Base-by-base conservation (phyloP, 2,113 vertebrate genomes). In the Rhinolophus sinicus region DNA sequence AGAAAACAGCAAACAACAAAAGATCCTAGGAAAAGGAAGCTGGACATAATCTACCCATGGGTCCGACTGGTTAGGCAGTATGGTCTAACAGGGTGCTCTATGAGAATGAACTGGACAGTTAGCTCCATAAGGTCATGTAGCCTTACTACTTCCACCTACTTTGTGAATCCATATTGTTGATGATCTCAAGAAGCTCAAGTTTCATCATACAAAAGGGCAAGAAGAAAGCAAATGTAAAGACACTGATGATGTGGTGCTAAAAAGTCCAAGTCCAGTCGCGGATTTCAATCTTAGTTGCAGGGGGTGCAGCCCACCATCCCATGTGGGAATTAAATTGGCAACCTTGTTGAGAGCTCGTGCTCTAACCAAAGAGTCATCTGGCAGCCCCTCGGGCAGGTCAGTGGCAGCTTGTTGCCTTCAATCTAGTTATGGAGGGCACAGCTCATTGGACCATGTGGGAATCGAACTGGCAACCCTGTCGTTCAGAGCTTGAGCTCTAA, bases 211-310 rank as follows among this genome's bases (percentile, higher is more conserved):
- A 89, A 83, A 82, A 83, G 64, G 21, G 56, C 35, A n/a, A 18
- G 11, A 94, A 94, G 54, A 94, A 89, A 89, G 58, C 47, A 89
- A 94, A 82, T 73, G 11, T 83, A 89, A 88, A 38, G 56, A 44
- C 16, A 44, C 8, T 28, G 56, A 88, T 72, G 35, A 88, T 35
- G 13, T 73, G 44, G 15, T 64, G 16, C 67, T 80, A 72, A 80
- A 64, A 67, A 50, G 33, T 80, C 40, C 40, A 44, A 44, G 40
- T 44, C 40, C 40, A 44, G 40, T 44, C 6, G 6, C 40, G 5
- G 40, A 44, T 44, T 44, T 44, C 40, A 44, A 44, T 44, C 40
- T 44, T 44, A 44, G 40, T 44, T 44, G 40, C 40, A 44, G 40
- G 40, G 40, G 40, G 40, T 44, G 40, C 40, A 44, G 40, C 40